Base-by-base conservation (phyloP, 1,140 invertebrate genomes). In the Papilio aristodemus region DNA sequence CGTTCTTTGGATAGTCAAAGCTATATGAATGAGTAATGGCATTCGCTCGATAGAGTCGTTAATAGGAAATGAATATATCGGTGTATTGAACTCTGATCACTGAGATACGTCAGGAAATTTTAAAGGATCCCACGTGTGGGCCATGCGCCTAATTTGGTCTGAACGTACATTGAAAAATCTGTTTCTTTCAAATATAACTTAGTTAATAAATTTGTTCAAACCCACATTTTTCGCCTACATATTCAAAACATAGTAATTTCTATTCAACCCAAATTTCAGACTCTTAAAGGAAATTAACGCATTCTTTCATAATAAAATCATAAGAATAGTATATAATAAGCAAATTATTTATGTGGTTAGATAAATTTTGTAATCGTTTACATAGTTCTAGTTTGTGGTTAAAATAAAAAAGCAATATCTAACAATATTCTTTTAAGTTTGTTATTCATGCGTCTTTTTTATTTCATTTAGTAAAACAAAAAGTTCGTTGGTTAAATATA, bases 1-100 rank as follows among this genome's bases (percentile, higher is more conserved):
- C 54, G 37, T 67, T 70, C 71, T 71, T 32, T 68, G 25, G 68
- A 73, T 64, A 69, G 70, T 41, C 68, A 68, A 73, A 63, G 58
- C 74, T 74, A 75, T 68, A 73, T 54, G 46, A 50, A 72, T 78
- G 80, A 80, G 57, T 78, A 78, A 77, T 76, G 69, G 70, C 27
- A 22, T 41, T 66, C 63, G 63, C 43, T 38, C 43, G 41, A 74
- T 76, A 67, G 71, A 73, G 64, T 74, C 73, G 76, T 76, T 79
- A 76, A 76, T 76, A 71, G 66, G 74, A 58, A 80, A 73, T 68
- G 68, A 75, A 76, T 78, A 76, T 73, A 69, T 58, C 54, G 70
- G 74, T 73, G 69, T 73, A 71, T 71, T 76, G 74, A 76, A 75
- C 74, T 69, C 69, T 36, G 41, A 25, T 64, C n/a, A 8, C 9